These are phyloP conservation scores for Syrrhaptes paradoxus DNA, from an alignment of 2,113 vertebrate genomes.

Conservation along the genomic window DNA sequence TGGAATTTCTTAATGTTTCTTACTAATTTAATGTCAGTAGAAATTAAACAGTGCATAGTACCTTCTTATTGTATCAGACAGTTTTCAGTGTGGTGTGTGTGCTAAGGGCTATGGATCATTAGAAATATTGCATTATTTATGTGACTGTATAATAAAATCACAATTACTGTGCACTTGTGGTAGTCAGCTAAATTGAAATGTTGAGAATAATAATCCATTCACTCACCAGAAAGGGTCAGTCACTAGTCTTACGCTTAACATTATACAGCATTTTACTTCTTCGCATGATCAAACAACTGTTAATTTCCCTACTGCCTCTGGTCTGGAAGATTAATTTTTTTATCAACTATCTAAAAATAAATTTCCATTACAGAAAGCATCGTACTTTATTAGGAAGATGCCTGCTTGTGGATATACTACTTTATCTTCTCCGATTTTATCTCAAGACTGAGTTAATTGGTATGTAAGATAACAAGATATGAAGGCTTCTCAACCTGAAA, in stretches of 20 bases:
- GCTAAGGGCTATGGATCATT: slow-evolving; percentile 54
- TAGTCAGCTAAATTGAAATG: slow-evolving; percentile 6
- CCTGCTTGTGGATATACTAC: not conserved
- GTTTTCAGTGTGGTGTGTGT: slow-evolving; percentile 37
- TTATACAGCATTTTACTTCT: not conserved
- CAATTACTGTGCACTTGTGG: slow-evolving; percentile 17
- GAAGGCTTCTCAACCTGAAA: not conserved
- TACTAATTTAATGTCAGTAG: slow-evolving; percentile 48
- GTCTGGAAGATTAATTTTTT: not conserved
- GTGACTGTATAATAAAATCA: slow-evolving; percentile 69
- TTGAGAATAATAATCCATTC: slow-evolving; percentile 29
- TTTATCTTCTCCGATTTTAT: not conserved
- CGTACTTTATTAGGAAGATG: not conserved
- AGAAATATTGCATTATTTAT: slow-evolving; percentile 75
- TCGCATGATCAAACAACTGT: not conserved
- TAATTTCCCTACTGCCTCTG: not conserved
- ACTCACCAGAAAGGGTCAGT: not conserved
- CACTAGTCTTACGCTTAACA: not conserved
- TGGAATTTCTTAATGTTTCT: slow-evolving; percentile 21
- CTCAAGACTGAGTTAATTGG: not conserved
- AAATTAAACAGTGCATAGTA: slow-evolving; percentile 47
- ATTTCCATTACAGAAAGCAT: not conserved
- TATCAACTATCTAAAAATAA: slow-evolving; percentile 25
- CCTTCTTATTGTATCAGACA: slow-evolving; percentile 22
- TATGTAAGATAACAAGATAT: not conserved